phyloP scores from a whole-genome alignment of 2,797 vertebrate species.

The Chelonia mydas region DNA sequence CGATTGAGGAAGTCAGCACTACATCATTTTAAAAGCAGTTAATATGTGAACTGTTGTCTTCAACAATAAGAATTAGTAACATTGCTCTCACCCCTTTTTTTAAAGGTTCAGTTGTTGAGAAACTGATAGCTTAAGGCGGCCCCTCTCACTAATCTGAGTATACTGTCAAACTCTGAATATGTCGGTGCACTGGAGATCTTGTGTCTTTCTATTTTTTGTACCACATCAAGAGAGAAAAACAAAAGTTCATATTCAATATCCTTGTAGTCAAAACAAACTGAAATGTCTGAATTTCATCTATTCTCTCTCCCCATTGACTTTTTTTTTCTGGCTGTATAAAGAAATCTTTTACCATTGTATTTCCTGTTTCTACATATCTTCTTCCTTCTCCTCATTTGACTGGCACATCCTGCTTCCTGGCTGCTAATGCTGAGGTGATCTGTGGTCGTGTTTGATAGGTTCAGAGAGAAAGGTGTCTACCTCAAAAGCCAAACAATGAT shows the following conservation, averaged over 20 bases:
- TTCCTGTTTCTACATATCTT: constrained; percentile 3
- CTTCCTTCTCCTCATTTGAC: not conserved
- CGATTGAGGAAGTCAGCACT: not conserved
- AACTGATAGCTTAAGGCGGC: not conserved
- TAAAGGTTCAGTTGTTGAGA: not conserved
- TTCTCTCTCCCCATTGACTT: not conserved
- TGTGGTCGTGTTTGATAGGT: not conserved
- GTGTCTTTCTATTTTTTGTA: accelerated
- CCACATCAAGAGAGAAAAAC: not conserved
- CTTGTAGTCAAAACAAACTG: not conserved
- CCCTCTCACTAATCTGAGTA: not conserved
- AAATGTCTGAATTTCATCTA: not conserved
- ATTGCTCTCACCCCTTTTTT: not conserved
- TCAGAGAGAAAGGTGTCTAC: not conserved
- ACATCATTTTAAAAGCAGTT: not conserved
- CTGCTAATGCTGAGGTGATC: not conserved
- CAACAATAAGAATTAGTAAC: not conserved
- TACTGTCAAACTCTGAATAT: not conserved
- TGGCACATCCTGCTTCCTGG: not conserved
- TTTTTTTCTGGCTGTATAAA: not conserved
- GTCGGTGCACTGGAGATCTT: not conserved
- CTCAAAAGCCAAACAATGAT: no score
- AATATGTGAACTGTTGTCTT: not conserved
- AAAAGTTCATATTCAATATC: not conserved
- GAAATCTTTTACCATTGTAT: accelerated